Base-by-base conservation (phyloP, 2,888 invertebrate species). In the Dioctria linearis region DNA sequence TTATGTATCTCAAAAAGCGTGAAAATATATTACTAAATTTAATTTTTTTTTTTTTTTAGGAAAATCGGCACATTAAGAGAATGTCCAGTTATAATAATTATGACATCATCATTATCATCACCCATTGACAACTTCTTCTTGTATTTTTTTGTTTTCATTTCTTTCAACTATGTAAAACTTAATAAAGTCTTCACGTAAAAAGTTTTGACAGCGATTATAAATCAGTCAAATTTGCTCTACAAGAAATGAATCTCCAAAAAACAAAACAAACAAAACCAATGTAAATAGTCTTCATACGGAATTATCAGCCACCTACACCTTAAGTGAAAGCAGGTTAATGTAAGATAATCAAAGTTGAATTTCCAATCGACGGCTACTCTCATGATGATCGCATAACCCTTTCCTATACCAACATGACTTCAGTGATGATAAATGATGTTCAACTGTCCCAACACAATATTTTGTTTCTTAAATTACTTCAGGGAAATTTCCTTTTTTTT, bases 261-360 rank as follows among this genome's bases (percentile, higher is more conserved):
- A 25, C 25, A 25, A 25, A 25, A 25, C 25, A 25, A 25, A 25
- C 25, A 25, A 54, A 71, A 71, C 51, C 46, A 9, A 25, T 71
- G 71, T 71, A 71, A 73, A 57, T 42, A 42, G 57, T 57, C 13
- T 42, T 13, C 57, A 25, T 25, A 25, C 42, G 59, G 67, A 25
- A 11, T 73, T 73, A 73, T 59, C 59, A 42, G 59, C 54, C 81
- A 66, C 79, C 81, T 79, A 81, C 79, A 75, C 78, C 66, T 25
- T 25, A 73, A 73, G 81, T 81, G 81, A 81, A 81, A 81, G 81
- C 81, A 42, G 79, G 79, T 81, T 81, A 81, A 81, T 73, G 42
- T 57, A 42, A 54, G 42, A 73, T 40, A 57, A 57, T 73, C 57
- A 73, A 73, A 57, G 37, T 6, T 46, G 43, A 67, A 51, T 46